Evolutionary conservation across 53 echinoderm and acorn worm species (phyloP).

Genomic region (Holothuria leucospilota): DNA sequence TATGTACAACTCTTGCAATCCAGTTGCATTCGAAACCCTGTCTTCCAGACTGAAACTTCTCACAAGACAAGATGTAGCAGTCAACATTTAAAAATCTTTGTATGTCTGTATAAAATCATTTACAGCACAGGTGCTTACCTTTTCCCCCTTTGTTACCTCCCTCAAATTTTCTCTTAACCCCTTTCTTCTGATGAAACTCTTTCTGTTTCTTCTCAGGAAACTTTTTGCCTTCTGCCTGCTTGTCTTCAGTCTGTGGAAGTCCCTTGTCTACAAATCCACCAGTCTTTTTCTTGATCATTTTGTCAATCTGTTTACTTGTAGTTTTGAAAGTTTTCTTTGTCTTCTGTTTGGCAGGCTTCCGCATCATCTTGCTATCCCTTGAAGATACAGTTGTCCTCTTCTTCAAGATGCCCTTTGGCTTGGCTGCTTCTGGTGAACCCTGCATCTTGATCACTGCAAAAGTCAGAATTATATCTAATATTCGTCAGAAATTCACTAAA

Average conservation of each 20-base stretch:
- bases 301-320: conserved; percentile 33
- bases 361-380: background rate
- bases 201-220: background rate
- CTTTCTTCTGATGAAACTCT: conserved; percentile 1
- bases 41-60: no score
- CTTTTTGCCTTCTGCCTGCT: background rate
- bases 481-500: no score
- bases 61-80: no score
- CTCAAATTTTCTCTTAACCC: conserved; percentile 25
- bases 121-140: background rate
- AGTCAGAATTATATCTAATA: no score
- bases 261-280: background rate
- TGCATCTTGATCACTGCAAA: background rate
- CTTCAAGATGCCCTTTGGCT: background rate
- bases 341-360: conserved; percentile 27
- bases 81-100: no score
- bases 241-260: background rate
- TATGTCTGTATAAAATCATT: no score
- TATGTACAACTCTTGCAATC: no score
- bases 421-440: background rate
- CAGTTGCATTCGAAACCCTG: no score
- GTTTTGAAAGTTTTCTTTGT: background rate
- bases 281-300: conserved; percentile 12
- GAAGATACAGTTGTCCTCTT: background rate
- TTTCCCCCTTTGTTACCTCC: conserved; percentile 3